Evolutionary conservation across 2,113 vertebrate genomes (phyloP), one percentile per base, ranked within the genome.

Genomic region (Caranx melampygus): DNA sequence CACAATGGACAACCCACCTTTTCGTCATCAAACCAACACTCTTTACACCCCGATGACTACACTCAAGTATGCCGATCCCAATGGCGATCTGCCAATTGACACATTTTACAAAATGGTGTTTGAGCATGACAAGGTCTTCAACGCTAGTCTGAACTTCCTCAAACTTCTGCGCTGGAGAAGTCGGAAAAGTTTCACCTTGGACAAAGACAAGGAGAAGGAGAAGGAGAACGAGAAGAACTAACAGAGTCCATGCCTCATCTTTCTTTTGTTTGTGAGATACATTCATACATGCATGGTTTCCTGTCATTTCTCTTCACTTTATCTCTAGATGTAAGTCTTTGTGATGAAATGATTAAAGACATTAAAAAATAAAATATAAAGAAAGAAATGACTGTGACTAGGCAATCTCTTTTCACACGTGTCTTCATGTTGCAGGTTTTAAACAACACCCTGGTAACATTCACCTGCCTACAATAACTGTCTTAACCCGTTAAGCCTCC

Each of bases 71-170:
- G 95, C 94, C 3, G 96, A 97, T 88, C 96, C 96, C 44, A 95
- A 90, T 5, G 96, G 96, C 33, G 96, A 97, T 64, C 94, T 96
- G 33, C 94, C 95, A n/a, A 96, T 97, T 31, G 95, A 96, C 40
- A 96, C 89, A 11, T 97, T 97, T 92, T 97, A 97, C 89, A 96
- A 96, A 87, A 95, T 96, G 95, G 95, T 96, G 81, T 97, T 97
- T 82, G 95, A 96, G 68, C 95, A 96, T 2, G 95, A 96, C 87
- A 96, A 96, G 87, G 85, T 97, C 76, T 97, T 97, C 91, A 96
- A 88, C 5, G 95, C 96, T 80, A 96, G 96, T 73, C 95, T 97
- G 75, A 97, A 95, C 89, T 96, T 97, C 74, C 92, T 97, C 81
- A 97, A 96, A 76, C 84, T 97, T 74, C 87, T 97, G 64, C 89